Conservation (phyloP, 2,797 vertebrate species). For the Karalla daura region DNA sequence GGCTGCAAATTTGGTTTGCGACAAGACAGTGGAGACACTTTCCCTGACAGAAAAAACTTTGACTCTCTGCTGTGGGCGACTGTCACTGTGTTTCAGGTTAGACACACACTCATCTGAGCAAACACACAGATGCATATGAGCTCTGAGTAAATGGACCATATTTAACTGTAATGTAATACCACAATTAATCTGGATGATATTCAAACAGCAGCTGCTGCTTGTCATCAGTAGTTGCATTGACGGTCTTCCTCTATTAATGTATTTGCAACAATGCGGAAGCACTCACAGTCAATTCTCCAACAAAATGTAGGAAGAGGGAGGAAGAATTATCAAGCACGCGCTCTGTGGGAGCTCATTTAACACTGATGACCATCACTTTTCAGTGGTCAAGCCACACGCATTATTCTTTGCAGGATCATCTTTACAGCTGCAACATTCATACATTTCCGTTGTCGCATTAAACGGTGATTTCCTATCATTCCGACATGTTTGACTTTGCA, state of each 20-base stretch:
- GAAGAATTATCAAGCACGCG: slow-evolving; percentile 48
- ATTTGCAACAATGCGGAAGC: slow-evolving; percentile 54
- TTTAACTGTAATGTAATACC: slow-evolving; percentile 29
- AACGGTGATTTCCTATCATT: background rate
- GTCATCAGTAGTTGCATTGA: slow-evolving; percentile 8
- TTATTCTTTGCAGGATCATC: background rate
- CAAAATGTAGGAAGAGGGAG: slow-evolving; percentile 41
- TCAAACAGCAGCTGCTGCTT: slow-evolving; percentile 46
- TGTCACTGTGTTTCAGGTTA: slow-evolving; percentile 96
- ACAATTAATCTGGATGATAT: slow-evolving; percentile 24
- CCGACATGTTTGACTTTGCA: background rate
- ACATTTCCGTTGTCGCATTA: slow-evolving; percentile 8
- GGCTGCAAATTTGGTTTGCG: slow-evolving; percentile 95
- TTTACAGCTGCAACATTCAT: slow-evolving; percentile 12
- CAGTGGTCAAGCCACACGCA: slow-evolving; percentile 8
- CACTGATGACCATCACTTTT: slow-evolving; percentile 56
- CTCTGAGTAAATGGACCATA: background rate
- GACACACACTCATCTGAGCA: slow-evolving; percentile 34
- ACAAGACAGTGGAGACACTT: slow-evolving; percentile 91
- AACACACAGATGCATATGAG: background rate
- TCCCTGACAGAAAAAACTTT: slow-evolving; percentile 95
- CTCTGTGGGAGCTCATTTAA: slow-evolving; percentile 55
- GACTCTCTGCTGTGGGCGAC: slow-evolving; percentile 96
- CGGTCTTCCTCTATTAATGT: slow-evolving; percentile 43
- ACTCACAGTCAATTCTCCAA: slow-evolving; percentile 30